Evolutionary conservation across 2,113 vertebrate genomes (phyloP).

Genomic region (Hippopotamus amphibius): DNA sequence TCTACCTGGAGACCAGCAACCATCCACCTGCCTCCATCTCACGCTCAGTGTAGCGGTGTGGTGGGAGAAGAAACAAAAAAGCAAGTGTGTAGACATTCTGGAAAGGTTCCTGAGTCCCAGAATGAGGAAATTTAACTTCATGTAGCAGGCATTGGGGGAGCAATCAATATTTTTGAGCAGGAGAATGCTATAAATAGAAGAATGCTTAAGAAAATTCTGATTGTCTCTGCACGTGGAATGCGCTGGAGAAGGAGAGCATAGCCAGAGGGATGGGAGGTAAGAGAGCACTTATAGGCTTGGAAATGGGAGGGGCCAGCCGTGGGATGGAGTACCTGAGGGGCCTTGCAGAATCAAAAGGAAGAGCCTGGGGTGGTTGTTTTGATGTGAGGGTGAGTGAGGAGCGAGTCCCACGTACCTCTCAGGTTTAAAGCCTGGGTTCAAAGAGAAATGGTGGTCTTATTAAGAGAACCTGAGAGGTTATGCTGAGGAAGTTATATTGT

Average conservation of each 20-base stretch:
- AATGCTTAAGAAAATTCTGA: background rate
- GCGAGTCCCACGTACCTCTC: background rate
- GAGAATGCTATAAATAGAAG: background rate
- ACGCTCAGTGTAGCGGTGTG: background rate
- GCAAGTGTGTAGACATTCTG: background rate
- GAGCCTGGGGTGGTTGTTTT: background rate
- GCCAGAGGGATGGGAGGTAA: background rate
- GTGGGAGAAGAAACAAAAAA: background rate
- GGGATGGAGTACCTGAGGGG: background rate
- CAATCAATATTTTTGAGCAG: constrained; percentile 33
- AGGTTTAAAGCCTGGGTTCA: background rate
- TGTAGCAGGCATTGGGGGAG: background rate
- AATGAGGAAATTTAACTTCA: constrained; percentile 33
- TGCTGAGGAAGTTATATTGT: background rate
- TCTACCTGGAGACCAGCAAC: background rate
- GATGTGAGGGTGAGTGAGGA: background rate
- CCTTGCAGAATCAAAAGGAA: background rate
- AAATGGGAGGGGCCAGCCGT: background rate
- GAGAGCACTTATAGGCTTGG: background rate
- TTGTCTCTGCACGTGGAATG: background rate
- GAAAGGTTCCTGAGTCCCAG: background rate
- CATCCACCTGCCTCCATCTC: background rate
- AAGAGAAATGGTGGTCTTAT: background rate
- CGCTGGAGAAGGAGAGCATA: background rate
- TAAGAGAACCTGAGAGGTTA: background rate